Base-by-base conservation (phyloP, 2,113 vertebrate species). In the Ictidomys tridecemlineatus region DNA sequence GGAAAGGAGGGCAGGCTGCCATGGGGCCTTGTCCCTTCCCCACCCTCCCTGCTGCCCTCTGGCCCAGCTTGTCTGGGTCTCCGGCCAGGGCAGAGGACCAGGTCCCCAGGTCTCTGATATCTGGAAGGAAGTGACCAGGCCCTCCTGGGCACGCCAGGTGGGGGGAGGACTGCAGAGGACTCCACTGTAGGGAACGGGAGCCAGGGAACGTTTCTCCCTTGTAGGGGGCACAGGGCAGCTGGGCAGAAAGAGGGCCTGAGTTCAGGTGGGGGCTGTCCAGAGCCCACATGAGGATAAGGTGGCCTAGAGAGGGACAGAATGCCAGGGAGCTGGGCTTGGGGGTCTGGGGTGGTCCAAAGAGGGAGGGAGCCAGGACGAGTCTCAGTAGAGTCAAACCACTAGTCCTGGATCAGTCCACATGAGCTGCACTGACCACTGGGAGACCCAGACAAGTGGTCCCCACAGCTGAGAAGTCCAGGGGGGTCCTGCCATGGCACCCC, bases 401-500 rank as follows among this genome's bases (percentile, higher is more conserved):
- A 17, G 2, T 12, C 24, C 34, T 12, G 1, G 39, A 1, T 24
- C n/a, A 39, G n/a, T 24, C 17, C 13, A 42, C 4, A 1, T 28
- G 12, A 22, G 82, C 24, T 26, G 11, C 58, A 32, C 28, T 16
- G 26, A 48, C 34, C 32, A 37, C 34, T 32, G 7, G 56, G 45
- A 58, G 20, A 74, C 37, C 37, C 83, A 42, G 4, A 16, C 3
- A 42, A 72, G 26, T 13, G 42, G 84, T 20, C 58, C 24, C 80
- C 4, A 69, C 51, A 18, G 32, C 22, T 69, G 30, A 13, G 20
- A 30, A 26, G 22, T 2, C 10, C 34, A 32, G 39, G 30, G 39
- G 30, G 26, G 14, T 1, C 30, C 63, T 26, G 53, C 48, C 28
- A 2, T 0, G 1, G 32, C 3, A 3, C 17, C 24, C 61, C 6